Conservation (phyloP, 2,888 invertebrate genomes). For the Orgyia antiqua region DNA sequence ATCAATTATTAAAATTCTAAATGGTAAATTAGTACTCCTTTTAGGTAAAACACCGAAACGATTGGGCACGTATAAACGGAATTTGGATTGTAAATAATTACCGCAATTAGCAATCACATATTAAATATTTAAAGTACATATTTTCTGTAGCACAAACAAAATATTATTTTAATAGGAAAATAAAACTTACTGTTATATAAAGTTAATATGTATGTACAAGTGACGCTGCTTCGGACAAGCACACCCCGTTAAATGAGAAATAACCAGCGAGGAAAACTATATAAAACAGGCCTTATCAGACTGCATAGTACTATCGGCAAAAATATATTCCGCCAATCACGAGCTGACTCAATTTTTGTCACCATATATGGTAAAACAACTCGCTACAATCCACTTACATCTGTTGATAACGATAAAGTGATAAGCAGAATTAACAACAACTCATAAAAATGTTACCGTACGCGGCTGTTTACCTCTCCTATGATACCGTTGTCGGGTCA, state of each 20-base stretch:
- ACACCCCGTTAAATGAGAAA: slow-evolving; percentile 63
- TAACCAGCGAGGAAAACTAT: slow-evolving; percentile 69
- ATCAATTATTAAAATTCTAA: too few relatives aligned
- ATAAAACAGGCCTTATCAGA: slow-evolving; percentile 75
- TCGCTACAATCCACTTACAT: slow-evolving; percentile 45
- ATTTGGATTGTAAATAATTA: too few relatives aligned
- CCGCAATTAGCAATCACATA: too few relatives aligned
- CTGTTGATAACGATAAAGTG: slow-evolving; percentile 51
- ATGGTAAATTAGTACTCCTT: too few relatives aligned
- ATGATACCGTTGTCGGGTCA: slow-evolving; percentile 16
- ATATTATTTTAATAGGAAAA: too few relatives aligned
- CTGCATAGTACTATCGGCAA: slow-evolving; percentile 69
- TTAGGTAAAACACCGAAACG: too few relatives aligned
- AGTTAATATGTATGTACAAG: slow-evolving; percentile 56
- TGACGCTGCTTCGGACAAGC: slow-evolving; percentile 59
- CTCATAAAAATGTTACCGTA: slow-evolving; percentile 19
- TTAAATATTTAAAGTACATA: too few relatives aligned
- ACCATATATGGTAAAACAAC: slow-evolving; percentile 86
- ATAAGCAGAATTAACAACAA: slow-evolving; percentile 37
- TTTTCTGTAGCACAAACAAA: too few relatives aligned
- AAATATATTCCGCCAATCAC: slow-evolving; percentile 80
- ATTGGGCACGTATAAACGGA: too few relatives aligned
- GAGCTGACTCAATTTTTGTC: slow-evolving; percentile 79
- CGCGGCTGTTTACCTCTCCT: slow-evolving; percentile 27
- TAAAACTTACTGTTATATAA: slow-evolving; percentile 62